These are phyloP conservation scores for Aix galericulata DNA, from an alignment of 2,113 vertebrate genomes.

Conservation along the genomic window DNA sequence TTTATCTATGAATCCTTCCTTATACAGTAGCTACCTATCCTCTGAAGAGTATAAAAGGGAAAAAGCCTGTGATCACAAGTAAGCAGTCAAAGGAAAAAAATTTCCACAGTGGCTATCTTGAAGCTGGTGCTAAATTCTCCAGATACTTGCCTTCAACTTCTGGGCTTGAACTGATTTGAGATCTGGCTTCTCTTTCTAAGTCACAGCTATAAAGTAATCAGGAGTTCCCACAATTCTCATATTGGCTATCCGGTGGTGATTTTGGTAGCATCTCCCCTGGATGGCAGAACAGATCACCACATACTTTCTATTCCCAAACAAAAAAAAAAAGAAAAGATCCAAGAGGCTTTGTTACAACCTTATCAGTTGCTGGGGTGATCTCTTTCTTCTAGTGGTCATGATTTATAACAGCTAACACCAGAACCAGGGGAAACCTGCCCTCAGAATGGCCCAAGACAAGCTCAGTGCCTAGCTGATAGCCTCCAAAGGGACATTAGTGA, in stretches of 20 bases:
- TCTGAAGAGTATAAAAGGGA: neutral
- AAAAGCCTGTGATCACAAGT: neutral
- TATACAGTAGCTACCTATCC: neutral
- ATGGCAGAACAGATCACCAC: neutral
- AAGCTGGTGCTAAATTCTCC: neutral
- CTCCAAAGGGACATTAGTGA: too few relatives aligned
- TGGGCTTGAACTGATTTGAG: neutral
- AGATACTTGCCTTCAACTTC: neutral
- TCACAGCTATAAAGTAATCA: too few relatives aligned
- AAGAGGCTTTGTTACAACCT: neutral
- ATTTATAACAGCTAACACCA: neutral
- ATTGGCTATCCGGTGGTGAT: neutral
- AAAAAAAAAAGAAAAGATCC: neutral
- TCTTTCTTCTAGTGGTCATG: accelerated
- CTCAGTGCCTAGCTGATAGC: neutral
- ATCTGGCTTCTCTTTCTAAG: neutral
- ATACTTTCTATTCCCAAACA: neutral
- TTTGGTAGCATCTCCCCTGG: neutral
- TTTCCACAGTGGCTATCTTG: neutral
- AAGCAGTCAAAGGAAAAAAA: neutral
- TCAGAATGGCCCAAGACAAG: neutral
- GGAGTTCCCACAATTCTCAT: neutral
- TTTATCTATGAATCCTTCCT: neutral
- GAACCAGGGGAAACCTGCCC: neutral
- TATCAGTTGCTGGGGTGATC: neutral